Evolutionary conservation across 2,888 invertebrate species (phyloP).

Genomic region (Balanococcus diminutus): DNA sequence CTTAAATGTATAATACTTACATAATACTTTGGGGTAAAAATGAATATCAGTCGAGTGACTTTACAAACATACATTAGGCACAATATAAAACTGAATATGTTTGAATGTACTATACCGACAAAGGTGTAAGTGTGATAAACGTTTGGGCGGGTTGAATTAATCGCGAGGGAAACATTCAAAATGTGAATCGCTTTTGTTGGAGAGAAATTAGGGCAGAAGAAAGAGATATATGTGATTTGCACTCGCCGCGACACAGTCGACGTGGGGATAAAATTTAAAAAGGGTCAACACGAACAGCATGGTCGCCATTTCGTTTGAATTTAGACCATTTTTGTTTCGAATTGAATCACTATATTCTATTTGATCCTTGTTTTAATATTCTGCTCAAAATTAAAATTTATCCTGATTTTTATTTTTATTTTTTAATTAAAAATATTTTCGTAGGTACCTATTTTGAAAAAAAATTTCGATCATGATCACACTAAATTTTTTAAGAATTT

Average conservation of each 20-base stretch:
- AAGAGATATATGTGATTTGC: background rate
- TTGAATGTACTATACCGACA: background rate
- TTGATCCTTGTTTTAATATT: too few species aligned
- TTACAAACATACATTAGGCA: background rate
- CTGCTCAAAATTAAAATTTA: too few species aligned
- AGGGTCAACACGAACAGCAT: background rate
- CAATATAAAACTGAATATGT: background rate
- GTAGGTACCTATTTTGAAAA: too few species aligned
- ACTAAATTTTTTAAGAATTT: too few species aligned
- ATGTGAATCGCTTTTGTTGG: background rate
- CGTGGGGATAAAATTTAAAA: background rate
- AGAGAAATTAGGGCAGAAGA: background rate
- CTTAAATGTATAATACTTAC: too few species aligned
- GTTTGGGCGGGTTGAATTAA: background rate
- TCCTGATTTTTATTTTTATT: too few species aligned
- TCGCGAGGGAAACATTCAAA: background rate
- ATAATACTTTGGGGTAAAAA: background rate
- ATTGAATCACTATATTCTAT: background rate
- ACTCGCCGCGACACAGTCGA: background rate
- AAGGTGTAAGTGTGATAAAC: background rate
- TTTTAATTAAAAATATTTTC: too few species aligned
- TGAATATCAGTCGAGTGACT: background rate
- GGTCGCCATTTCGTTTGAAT: background rate
- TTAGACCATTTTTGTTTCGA: background rate
- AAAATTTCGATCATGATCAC: too few species aligned